Base-by-base conservation (phyloP, 2,888 invertebrate genomes). In the Andrena fulva region DNA sequence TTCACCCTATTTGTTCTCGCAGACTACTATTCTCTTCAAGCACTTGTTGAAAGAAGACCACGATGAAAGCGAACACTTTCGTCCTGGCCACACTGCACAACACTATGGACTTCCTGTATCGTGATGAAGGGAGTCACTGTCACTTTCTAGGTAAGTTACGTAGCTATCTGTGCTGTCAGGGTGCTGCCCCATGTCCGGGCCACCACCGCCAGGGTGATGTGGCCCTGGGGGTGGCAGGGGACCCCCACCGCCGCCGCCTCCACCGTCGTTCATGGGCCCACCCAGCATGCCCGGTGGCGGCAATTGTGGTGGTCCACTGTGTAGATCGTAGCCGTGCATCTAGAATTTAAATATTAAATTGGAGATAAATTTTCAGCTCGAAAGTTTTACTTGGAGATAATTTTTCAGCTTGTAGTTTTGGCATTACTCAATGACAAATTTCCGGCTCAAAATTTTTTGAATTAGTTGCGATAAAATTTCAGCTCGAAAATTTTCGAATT, bases 61-160 rank as follows among this genome's bases (percentile, higher is more conserved):
- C 74, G 77, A 82, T 69, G 76, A 84, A 83, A 78, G 80, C 77
- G 83, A 31, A 74, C 75, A 77, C 77, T 84, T 87, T 69, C 79
- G 77, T 76, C 79, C 73, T 63, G 77, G 76, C 67, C 85, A 68
- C 67, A 77, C 76, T 29, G 70, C 71, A 89, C 89, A 91, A 89
- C 92, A 94, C 94, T 95, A 95, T 93, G 95, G 95, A 94, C 95
- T 95, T 91, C 95, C 94, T 84, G 95, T 94, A 91, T 95, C 95
- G 89, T 95, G 95, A 84, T 95, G 95, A 86, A 95, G 92, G 87
- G 95, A 95, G 92, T 95, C 95, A 87, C 94, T 94, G 95, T 98
- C 98, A 94, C 98, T 98, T 94, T 98, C 98, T 90, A 98, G 96
- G 95, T 98, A 98, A 81, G 98, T 98, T 87, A 98, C 98, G 95